phyloP scores from a whole-genome alignment of 1,140 invertebrate species.

The Drosophila asahinai region DNA sequence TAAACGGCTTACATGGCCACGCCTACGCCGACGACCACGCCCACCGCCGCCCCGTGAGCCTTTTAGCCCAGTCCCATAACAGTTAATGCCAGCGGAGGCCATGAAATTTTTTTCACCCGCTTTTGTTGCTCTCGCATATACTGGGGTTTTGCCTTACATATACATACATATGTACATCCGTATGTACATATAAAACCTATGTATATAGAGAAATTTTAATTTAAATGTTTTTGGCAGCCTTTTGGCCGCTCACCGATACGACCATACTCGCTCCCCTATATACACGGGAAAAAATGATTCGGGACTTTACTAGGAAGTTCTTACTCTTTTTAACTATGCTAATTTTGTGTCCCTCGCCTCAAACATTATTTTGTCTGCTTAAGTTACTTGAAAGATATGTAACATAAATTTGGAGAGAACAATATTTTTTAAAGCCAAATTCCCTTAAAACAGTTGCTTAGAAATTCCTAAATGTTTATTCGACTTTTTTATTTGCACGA shows the following conservation, averaged over 20 bases:
- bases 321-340: background rate
- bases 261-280: background rate
- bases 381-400: background rate
- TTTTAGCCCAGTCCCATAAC: constrained; percentile 52
- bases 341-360: background rate
- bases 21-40: constrained; percentile 34
- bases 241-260: constrained; percentile 47
- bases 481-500: background rate
- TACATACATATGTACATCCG: constrained; percentile 2
- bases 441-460: background rate
- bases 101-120: constrained; percentile 39
- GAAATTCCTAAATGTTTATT: background rate
- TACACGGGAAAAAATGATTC: background rate
- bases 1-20: constrained; percentile 76
- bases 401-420: no score
- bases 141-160: constrained; percentile 3
- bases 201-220: constrained; percentile 69
- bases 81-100: constrained; percentile 70
- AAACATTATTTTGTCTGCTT: background rate
- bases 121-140: constrained; percentile 14
- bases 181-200: constrained; percentile 17
- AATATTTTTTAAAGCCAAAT: background rate
- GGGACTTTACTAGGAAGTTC: background rate
- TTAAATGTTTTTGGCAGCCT: constrained; percentile 82
- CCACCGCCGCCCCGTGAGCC: constrained; percentile 14